These are phyloP conservation scores for Scophthalmus maximus DNA, from an alignment of 2,113 vertebrate genomes.

Conservation along the genomic window DNA sequence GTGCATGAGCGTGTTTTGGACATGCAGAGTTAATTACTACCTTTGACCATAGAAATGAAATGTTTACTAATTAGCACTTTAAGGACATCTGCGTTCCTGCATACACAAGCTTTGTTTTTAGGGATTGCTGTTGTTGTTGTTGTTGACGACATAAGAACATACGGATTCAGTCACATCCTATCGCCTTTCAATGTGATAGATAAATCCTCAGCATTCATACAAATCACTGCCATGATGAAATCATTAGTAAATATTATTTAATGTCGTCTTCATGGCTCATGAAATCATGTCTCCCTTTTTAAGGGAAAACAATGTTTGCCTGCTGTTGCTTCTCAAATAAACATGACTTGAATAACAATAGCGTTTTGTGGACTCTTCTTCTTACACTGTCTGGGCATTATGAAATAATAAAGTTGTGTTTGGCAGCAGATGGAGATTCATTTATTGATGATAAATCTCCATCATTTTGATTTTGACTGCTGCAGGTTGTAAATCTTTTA, in stretches of 20 bases:
- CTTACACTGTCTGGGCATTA: background rate
- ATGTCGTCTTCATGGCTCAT: slow-evolving; percentile 1
- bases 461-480: too few relatives aligned
- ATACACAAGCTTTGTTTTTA: slow-evolving; percentile 37
- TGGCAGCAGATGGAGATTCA: background rate
- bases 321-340: slow-evolving; percentile 68
- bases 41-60: slow-evolving; percentile 66
- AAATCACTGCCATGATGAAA: background rate
- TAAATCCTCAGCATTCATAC: background rate
- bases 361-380: background rate
- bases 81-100: slow-evolving; percentile 44
- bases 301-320: slow-evolving; percentile 49
- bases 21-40: slow-evolving; percentile 59
- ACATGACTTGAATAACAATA: slow-evolving; percentile 37
- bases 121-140: too few relatives aligned
- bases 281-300: background rate
- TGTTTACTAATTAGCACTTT: slow-evolving; percentile 73
- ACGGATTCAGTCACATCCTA: background rate
- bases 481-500: too few relatives aligned
- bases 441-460: too few relatives aligned
- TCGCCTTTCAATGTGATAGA: background rate
- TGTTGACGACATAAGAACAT: slow-evolving; percentile 34
- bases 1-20: slow-evolving; percentile 43
- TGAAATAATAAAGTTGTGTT: background rate
- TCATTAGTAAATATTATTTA: background rate